Evolutionary conservation across 2,888 invertebrate genomes (phyloP).

Genomic region (Meghimatium bilineatum): DNA sequence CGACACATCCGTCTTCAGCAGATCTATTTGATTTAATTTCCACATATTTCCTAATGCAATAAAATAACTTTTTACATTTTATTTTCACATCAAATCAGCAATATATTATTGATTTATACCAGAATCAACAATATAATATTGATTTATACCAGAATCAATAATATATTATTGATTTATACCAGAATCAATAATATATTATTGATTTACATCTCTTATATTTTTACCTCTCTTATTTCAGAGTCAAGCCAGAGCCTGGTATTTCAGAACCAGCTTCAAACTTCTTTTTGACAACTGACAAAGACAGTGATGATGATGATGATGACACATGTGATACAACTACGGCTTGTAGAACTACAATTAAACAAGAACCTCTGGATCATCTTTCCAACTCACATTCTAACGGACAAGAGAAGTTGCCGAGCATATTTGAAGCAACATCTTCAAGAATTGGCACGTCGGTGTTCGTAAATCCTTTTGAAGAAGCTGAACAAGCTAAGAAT

Average conservation of each 20-base stretch:
- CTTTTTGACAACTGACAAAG: constrained; percentile 1
- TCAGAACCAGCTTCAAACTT: constrained; percentile 15
- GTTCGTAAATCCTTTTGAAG: constrained; percentile 90
- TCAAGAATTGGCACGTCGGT: constrained; percentile 80
- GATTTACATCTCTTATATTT: too few relatives aligned
- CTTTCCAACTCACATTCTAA: constrained; percentile 25
- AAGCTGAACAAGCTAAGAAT: constrained; percentile 90
- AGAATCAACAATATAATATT: too few relatives aligned
- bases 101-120: too few relatives aligned
- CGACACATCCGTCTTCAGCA: too few relatives aligned
- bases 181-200: too few relatives aligned
- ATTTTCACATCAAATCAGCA: too few relatives aligned
- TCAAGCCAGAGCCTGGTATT: constrained; percentile 31
- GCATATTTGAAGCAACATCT: constrained; percentile 34
- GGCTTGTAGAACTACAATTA: not conserved
- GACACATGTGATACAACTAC: constrained; percentile 8
- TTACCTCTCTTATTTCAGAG: constrained; percentile 23
- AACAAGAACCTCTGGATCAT: constrained; percentile 18
- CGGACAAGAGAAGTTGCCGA: constrained; percentile 46
- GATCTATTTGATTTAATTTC: too few relatives aligned
- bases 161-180: too few relatives aligned
- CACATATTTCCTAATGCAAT: too few relatives aligned
- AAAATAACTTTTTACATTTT: too few relatives aligned
- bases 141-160: too few relatives aligned
- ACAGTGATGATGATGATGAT: constrained; percentile 21